A percentile compares a stretch with the other conserved stretches of the same genome.
Conservation (phyloP, 2,888 invertebrate genomes). For the Drosophila helvetica region DNA sequence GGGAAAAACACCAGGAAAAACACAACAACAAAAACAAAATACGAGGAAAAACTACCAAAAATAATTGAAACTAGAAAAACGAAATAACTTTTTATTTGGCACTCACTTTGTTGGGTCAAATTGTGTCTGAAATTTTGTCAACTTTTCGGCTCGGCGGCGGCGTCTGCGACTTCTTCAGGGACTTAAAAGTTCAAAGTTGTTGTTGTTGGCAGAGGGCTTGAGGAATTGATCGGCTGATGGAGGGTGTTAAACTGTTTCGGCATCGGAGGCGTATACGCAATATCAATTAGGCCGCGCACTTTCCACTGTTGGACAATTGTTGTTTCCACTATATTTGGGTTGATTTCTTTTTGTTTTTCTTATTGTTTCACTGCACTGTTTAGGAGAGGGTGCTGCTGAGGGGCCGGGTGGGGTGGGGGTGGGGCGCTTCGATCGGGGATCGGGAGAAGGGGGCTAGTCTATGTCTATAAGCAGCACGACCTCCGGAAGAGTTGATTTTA, state of each 20-base stretch:
- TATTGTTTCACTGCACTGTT: conserved; percentile 11
- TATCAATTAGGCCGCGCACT: conserved; percentile 67
- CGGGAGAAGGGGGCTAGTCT: not conserved
- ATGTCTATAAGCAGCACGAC: not conserved
- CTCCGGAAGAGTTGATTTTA: conserved; percentile 14
- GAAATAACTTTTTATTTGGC: conserved; percentile 1
- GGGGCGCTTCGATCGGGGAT: not conserved
- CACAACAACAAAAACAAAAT: conserved; percentile 9
- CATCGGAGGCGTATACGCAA: conserved; percentile 61
- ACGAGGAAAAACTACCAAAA: not conserved
- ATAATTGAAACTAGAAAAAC: conserved; percentile 6
- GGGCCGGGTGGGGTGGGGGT: not conserved
- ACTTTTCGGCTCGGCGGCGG: not conserved
- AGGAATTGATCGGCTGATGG: conserved; percentile 13
- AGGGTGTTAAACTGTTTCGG: conserved; percentile 12
- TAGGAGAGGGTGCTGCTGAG: not conserved
- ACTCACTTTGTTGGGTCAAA: conserved; percentile 9
- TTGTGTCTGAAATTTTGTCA: not conserved
- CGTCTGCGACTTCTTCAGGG: not conserved
- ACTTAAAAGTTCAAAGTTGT: not conserved
- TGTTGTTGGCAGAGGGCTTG: conserved; percentile 4
- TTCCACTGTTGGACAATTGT: conserved; percentile 49
- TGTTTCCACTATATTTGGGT: not conserved
- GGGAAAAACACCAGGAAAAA: conserved; percentile 1
- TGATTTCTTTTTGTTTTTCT: not conserved